Base-by-base conservation (phyloP, 1,140 invertebrate genomes). In the Palaemon carinicauda region DNA sequence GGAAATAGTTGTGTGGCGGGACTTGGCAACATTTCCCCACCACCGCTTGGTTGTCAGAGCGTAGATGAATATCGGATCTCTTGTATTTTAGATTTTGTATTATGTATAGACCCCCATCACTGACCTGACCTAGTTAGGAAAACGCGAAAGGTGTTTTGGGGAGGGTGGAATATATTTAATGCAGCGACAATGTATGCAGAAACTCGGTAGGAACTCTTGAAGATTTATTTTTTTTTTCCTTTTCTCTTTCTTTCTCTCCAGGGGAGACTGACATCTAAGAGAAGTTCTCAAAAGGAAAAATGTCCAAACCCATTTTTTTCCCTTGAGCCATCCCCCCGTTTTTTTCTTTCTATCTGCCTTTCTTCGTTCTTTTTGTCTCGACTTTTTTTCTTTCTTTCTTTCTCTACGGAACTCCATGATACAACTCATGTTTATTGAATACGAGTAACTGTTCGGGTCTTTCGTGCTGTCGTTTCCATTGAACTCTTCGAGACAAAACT, bases 31-130 rank as follows among this genome's bases (percentile, higher is more conserved):
- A n/a, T 21, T 17, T 0, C 33, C 21, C 3, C 60, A 21, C 60
- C 60, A 17, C 29, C 60, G 27, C 50, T 24, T 27, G 75, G 75
- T 52, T 78, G 75, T 77, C 74, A 77, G 41, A 29, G n/a, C n/a
- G 21, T 24, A 53, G 9, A 53, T 53, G 50, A 53, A 52, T 21
- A 53, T 53, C 50, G n/a, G n/a, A 17, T 52, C 29, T 31, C 74
- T 52, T 52, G 24, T 78, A 78, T 78, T 78, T 65, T 54, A 78
- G 52, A 78, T 53, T 78, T 54, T 53, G 51, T 53, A 78, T 78
- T 78, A 78, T 53, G 75, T 78, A 78, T 78, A 78, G 75, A 78
- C 53, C 52, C n/a, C 50, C 27, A 27, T 77, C 21, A 41, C 50
- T 53, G 21, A 27, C 24, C 27, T 77, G 74, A 53, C 41, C 41